Conservation (phyloP, 2,113 vertebrate species). For the Tachysurus fulvidraco region DNA sequence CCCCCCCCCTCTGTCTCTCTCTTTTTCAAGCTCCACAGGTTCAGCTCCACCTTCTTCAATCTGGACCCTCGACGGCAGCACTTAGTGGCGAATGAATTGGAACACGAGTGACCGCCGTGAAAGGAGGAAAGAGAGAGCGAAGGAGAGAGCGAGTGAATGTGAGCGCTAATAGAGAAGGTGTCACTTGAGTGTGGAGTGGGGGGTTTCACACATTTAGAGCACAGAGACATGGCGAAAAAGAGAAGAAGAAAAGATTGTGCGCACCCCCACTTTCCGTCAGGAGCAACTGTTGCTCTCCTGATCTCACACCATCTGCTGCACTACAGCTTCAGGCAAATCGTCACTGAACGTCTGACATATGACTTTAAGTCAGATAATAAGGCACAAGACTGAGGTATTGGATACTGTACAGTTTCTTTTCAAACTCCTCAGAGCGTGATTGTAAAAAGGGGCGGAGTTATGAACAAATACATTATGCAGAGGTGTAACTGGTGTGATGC, state of each 20-base stretch:
- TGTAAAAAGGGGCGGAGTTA: not conserved
- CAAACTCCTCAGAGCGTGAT: not conserved
- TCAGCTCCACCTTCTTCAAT: constrained; percentile 75
- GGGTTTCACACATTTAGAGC: constrained; percentile 62
- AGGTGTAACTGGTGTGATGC: not conserved
- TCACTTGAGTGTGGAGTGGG: constrained; percentile 68
- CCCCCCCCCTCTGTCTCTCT: constrained; percentile 61
- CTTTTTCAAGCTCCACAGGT: constrained; percentile 70
- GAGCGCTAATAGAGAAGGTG: constrained; percentile 66
- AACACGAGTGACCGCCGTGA: constrained; percentile 77
- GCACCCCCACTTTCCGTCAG: constrained; percentile 6
- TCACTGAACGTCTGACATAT: not conserved
- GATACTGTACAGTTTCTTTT: not conserved
- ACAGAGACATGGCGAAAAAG: constrained; percentile 48
- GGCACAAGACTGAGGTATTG: not conserved
- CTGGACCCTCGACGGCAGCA: constrained; percentile 71
- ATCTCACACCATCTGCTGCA: not conserved
- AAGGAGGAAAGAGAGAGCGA: constrained; percentile 60
- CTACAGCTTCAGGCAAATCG: not conserved
- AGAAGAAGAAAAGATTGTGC: constrained; percentile 59
- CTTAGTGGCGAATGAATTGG: constrained; percentile 79
- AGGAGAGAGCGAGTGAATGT: constrained; percentile 53
- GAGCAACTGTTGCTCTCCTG: constrained; percentile 11
- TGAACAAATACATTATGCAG: not conserved
- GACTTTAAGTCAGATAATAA: not conserved